Evolutionary conservation across 2,113 vertebrate genomes (phyloP).

Genomic region (Heterocephalus glaber): DNA sequence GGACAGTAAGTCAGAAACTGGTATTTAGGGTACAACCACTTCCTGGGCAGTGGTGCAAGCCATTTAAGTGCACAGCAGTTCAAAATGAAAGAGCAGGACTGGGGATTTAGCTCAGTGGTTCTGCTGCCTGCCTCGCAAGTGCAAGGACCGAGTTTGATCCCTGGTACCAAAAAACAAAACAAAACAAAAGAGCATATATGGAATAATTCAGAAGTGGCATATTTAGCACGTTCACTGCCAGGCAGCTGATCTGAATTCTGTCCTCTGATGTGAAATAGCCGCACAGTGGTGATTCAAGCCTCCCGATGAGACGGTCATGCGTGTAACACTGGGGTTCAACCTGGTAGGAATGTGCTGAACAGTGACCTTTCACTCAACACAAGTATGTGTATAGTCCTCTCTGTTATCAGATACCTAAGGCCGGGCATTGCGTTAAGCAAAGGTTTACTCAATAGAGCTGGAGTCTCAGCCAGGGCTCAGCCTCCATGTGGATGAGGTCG

Average conservation of each 20-base stretch:
- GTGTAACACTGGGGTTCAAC: rapidly evolving
- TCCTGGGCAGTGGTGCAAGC: background rate
- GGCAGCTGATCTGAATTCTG: background rate
- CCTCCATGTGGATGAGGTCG: background rate
- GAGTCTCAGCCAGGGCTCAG: background rate
- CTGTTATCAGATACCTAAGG: background rate
- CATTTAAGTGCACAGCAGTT: background rate
- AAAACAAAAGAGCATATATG: no score
- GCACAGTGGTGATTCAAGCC: rapidly evolving
- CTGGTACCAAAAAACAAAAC: no score
- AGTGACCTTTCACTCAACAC: background rate
- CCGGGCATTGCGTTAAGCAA: background rate
- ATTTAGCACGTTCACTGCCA: background rate
- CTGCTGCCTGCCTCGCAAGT: no score
- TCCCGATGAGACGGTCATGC: background rate
- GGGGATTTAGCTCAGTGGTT: no score
- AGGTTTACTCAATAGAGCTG: no score
- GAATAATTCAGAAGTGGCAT: background rate
- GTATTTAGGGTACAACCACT: background rate
- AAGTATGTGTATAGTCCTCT: no score
- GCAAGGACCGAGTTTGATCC: no score
- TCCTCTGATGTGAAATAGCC: background rate
- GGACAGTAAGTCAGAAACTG: background rate
- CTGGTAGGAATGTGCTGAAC: background rate
- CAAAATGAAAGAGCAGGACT: no score